These are phyloP conservation scores for Eutolmus rufibarbis DNA, from an alignment of 2,888 invertebrate genomes.

Conservation along the genomic window DNA sequence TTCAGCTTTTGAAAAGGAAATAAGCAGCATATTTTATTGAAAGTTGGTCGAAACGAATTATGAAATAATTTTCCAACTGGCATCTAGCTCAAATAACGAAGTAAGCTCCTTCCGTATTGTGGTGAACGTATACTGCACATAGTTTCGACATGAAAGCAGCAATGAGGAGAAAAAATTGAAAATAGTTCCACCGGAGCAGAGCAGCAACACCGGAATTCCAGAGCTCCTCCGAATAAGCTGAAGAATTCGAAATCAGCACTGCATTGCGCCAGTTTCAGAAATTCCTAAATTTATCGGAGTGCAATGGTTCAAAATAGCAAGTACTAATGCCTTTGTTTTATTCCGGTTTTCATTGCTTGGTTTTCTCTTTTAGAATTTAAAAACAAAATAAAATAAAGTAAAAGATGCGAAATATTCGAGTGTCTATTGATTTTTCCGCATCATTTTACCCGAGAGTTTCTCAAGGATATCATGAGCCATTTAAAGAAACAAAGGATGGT, in stretches of 20 bases:
- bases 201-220: not conserved
- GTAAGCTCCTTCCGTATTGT: not conserved
- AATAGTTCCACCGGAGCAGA: not conserved
- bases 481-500: conserved; percentile 34
- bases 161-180: not conserved
- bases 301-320: not conserved
- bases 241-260: not conserved
- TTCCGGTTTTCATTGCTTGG: not conserved
- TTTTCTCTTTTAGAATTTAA: not conserved
- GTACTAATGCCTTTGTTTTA: not conserved
- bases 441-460: conserved; percentile 2
- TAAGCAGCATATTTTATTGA: not conserved
- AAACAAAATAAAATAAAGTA: not conserved
- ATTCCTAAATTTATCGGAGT: not conserved
- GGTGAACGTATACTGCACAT: not conserved
- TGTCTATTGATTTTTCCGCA: not conserved
- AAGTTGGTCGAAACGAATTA: not conserved
- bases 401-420: conserved; percentile 15
- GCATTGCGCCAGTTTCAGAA: not conserved
- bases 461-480: conserved; percentile 36
- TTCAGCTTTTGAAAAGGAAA: not conserved
- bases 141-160: not conserved
- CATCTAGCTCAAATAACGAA: not conserved
- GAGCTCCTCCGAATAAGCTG: not conserved
- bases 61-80: not conserved